phyloP scores from a whole-genome alignment of 2,797 vertebrate species.

The Pachyuromys duprasi region DNA sequence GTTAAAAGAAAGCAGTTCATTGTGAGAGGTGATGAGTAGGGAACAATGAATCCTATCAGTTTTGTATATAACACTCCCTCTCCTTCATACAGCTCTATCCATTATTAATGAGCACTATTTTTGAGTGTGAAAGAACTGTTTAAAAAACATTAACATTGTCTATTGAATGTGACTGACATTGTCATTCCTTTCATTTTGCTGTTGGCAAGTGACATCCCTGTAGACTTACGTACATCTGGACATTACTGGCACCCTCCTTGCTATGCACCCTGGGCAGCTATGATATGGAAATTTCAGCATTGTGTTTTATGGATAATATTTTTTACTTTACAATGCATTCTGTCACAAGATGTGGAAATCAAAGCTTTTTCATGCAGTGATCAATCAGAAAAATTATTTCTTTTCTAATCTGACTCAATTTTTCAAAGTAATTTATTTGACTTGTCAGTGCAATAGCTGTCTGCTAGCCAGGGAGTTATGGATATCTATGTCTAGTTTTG shows the following conservation, averaged over 20 bases:
- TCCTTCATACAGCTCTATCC: conserved; percentile 86
- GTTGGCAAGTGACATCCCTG: conserved; percentile 88
- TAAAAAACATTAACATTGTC: conserved; percentile 91
- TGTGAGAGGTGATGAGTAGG: conserved; percentile 78
- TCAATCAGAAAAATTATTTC: conserved; percentile 80
- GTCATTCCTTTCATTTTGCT: conserved; percentile 89
- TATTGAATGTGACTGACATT: conserved; percentile 91
- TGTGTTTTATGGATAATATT: conserved; percentile 75
- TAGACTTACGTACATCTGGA: conserved; percentile 90
- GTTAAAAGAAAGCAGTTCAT: conserved; percentile 84
- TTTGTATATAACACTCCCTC: conserved; percentile 86
- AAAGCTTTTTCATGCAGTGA: conserved; percentile 69
- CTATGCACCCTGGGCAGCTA: conserved; percentile 87
- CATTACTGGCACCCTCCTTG: conserved; percentile 89
- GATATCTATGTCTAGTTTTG: conserved; percentile 51
- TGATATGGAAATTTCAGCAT: conserved; percentile 88
- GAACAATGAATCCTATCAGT: conserved; percentile 88
- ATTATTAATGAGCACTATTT: conserved; percentile 92
- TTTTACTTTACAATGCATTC: conserved; percentile 77
- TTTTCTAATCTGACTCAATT: conserved; percentile 68
- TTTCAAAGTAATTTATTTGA: conserved; percentile 64
- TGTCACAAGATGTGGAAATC: conserved; percentile 69
- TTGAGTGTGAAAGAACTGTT: conserved; percentile 89
- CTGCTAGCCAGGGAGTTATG: conserved; percentile 44
- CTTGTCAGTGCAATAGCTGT: conserved; percentile 52